Base-by-base conservation (phyloP, 2,113 vertebrate genomes). In the Epinephelus fuscoguttatus region DNA sequence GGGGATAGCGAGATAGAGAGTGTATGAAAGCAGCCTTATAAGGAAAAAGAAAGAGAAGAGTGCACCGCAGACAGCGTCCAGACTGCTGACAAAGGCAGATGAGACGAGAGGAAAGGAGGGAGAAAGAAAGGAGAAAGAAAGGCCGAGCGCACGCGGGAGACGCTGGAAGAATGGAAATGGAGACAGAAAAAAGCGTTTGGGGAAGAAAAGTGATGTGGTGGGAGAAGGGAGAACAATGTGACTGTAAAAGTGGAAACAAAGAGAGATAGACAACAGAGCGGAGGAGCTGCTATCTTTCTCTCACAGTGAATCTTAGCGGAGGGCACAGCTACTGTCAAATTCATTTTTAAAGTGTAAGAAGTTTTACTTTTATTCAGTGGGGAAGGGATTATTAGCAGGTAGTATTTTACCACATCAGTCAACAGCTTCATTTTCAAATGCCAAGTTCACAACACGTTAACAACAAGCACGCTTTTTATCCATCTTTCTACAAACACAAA, bases 21-120 rank as follows among this genome's bases (percentile, higher is more conserved):
- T 64, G 71, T 49, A 79, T 75, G 70, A 86, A 87, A 82, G 77
- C 37, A 69, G 81, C 89, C 87, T 84, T 91, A 88, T 85, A 91
- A 88, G 89, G 87, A 47, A 14, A 84, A 77, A 81, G 53, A 82
- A 69, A 84, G 56, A 61, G 66, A 77, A 87, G 78, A 45, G 81
- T 70, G 78, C 18, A 79, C 78, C 30, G 81, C 81, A 80, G 89
- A 89, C 62, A 56, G 2, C 40, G 37, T 67, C 81, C 80, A 91
- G 86, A 80, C 79, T 83, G 91, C 90, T 90, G 85, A 91, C 79
- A 85, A 78, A 87, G 74, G 84, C 19, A 2, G 64, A 75, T 17
- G 77, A 78, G 66, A 82, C 21, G 60, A 69, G 57, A 71, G 37
- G 45, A 25, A 18, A 55, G 14, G 56, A 63, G 55, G 42, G 62